Evolutionary conservation across 2,888 invertebrate genomes (phyloP).

Genomic region (Mythimna impura): DNA sequence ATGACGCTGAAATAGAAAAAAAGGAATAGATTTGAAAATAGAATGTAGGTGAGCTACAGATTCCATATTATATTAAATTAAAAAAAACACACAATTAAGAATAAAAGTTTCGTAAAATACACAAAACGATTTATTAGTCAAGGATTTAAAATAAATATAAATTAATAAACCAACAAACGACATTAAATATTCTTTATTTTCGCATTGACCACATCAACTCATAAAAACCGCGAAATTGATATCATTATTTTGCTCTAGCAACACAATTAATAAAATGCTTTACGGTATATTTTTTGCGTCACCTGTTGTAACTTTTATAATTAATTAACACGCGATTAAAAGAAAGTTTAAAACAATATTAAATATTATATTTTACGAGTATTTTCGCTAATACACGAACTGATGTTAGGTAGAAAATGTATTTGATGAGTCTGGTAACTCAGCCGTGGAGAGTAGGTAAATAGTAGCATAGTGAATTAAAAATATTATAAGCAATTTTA

Average conservation of each 20-base stretch:
- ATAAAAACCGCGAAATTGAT: constrained; percentile 44
- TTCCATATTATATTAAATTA: not conserved
- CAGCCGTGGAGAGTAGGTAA: not conserved
- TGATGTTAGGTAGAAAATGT: constrained; percentile 31
- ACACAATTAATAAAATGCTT: constrained; percentile 39
- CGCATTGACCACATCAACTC: not conserved
- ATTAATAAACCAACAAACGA: not conserved
- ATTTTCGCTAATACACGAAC: constrained; percentile 14
- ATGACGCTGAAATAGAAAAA: not conserved
- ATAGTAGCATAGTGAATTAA: not conserved
- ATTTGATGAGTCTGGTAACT: constrained; percentile 28
- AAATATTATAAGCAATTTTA: not conserved
- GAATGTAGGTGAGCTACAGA: not conserved
- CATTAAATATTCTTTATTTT: constrained; percentile 21
- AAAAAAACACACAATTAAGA: not conserved
- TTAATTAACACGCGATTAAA: constrained; percentile 46
- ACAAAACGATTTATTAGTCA: constrained; percentile 1
- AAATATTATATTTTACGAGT: constrained; percentile 24
- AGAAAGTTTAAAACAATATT: constrained; percentile 36
- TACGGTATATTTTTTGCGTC: constrained; percentile 36
- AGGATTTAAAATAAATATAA: constrained; percentile 7
- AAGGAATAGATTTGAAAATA: not conserved
- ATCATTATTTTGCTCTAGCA: constrained; percentile 47
- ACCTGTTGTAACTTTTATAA: constrained; percentile 35
- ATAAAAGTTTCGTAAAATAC: not conserved